Base-by-base conservation (phyloP, 2,797 vertebrate species). In the Anabacerthia variegaticeps region DNA sequence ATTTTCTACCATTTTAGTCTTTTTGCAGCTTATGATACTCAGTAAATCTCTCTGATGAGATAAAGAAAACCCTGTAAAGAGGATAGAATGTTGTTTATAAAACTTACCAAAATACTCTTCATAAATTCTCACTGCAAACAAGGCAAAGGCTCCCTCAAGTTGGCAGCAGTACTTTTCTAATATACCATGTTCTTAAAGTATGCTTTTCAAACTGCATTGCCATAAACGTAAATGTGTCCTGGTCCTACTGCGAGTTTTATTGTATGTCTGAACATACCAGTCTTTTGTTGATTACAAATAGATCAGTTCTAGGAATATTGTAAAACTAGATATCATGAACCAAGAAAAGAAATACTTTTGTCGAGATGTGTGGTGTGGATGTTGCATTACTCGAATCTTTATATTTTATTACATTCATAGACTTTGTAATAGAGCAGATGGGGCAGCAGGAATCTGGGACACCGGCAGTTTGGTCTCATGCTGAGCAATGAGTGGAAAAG, bases 21-120 rank as follows among this genome's bases (percentile, higher is more conserved):
- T 86, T 94, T 88, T 79, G 69, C 46, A 84, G 54, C 46, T 96
- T 84, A 69, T 17, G 32, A 78, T 76, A 69, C 62, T 84, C 79
- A 63, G 68, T 87, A 91, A 92, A 95, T 89, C 69, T 91, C 72
- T 55, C 87, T 76, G 85, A 66, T 74, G 65, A 88, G 72, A 74
- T 58, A 85, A 58, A 80, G 59, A 76, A 92, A 92, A 75, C 39
- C 30, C 36, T 66, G 9, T 24, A 52, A 73, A 89, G 62, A 76
- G 18, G 28, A 54, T 5, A 77, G 49, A 87, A 91, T 43, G 27
- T 48, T 84, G 74, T 68, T 91, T 72, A 75, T 69, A 74, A 88
- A 93, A 62, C 32, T 62, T 55, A 58, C 5, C 13, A 20, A 91
- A 91, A 66, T 27, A 44, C 6, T 83, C 11, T n/a, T 78, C 65